Evolutionary conservation across 2,888 invertebrate genomes (phyloP).

Genomic region (Piscicola geometra): DNA sequence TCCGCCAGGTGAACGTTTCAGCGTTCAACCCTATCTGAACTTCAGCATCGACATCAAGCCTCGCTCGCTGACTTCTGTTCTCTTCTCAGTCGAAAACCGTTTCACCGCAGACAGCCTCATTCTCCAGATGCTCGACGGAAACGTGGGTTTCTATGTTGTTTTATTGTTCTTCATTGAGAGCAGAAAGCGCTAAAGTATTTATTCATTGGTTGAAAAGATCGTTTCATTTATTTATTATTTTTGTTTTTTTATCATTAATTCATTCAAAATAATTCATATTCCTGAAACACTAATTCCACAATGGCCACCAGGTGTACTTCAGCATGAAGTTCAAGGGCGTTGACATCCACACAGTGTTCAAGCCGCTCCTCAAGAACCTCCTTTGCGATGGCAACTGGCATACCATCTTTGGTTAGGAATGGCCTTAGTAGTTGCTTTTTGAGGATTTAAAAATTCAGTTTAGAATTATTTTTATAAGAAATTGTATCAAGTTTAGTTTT

Average conservation of each 20-base stretch:
- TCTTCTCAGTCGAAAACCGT: conserved; percentile 65
- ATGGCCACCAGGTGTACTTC: conserved; percentile 43
- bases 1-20: conserved; percentile 67
- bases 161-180: neutral
- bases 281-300: too few relatives aligned
- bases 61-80: conserved; percentile 73
- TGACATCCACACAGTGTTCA: conserved; percentile 71
- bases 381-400: conserved; percentile 96
- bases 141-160: conserved; percentile 51
- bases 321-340: conserved; percentile 64
- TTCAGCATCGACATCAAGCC: conserved; percentile 82
- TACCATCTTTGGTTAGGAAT: too few relatives aligned
- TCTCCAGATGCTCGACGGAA: conserved; percentile 80
- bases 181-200: too few relatives aligned
- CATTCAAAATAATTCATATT: neutral
- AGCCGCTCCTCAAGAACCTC: conserved; percentile 50
- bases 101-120: conserved; percentile 68
- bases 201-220: too few relatives aligned
- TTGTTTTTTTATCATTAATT: neutral
- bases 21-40: conserved; percentile 72
- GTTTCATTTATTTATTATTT: neutral
- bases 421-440: too few relatives aligned
- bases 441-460: too few relatives aligned
- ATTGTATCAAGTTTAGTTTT: too few relatives aligned
- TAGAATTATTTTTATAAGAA: too few relatives aligned